Base-by-base conservation (phyloP, 2,888 invertebrate species). In the Leptopilina myrica region DNA sequence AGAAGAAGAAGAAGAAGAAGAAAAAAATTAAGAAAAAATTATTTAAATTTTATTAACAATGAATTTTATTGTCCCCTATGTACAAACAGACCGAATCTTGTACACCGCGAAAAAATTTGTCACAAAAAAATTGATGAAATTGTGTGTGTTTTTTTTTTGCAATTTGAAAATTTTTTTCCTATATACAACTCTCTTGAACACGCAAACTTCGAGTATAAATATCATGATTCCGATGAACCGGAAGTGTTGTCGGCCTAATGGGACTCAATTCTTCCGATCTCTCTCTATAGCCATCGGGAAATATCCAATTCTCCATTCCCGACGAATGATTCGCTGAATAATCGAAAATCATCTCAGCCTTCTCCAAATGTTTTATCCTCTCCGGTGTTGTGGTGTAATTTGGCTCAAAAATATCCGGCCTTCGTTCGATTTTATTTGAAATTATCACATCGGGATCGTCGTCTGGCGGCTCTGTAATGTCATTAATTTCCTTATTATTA, bases 151-250 rank as follows among this genome's bases (percentile, higher is more conserved):
- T 33, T 33, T 3, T 33, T 33, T 33, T 12, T 67, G 67, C 49
- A 67, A 49, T 7, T 43, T 8, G 43, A 43, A 43, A 8, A 5
- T 43, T 8, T 43, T 8, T 8, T 43, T 8, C 81, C 86, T 89
- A 90, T 90, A 90, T 90, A 89, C 90, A 90, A 80, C 90, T 90
- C 79, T 90, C 90, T 78, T 90, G 90, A 53, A 90, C 88, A 65
- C 90, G 87, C 76, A 87, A 86, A 84, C 90, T 90, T 82, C 89
- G 89, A 81, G 90, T 90, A 82, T 90, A 90, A 76, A 90, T 88
- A 76, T 90, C 90, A 78, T 90, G 90, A 8, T 85, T 87, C 69
- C 89, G 88, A 81, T 90, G 89, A 6, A 90, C 90, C 49, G 90
- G 89, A 77, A 90, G 85, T 14, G 90, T 90, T 78, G 86, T 90